Percentiles rank a stretch among this genome's conserved stretches.
phyloP scores from a whole-genome alignment of 92 coral and sea anemone genomes.

The Nematostella vectensis region DNA sequence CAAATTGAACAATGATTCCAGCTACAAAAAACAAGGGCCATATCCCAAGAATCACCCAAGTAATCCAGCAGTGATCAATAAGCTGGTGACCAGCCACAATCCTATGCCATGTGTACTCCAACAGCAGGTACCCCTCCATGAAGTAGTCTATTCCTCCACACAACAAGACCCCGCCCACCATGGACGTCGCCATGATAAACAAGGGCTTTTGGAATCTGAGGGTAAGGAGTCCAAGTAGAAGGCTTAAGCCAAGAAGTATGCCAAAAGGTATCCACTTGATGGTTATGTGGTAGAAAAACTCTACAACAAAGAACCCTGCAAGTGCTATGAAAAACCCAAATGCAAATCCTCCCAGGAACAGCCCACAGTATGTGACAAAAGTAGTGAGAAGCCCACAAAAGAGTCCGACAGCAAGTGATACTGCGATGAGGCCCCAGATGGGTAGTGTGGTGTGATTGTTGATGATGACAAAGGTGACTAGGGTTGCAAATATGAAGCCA shows the following conservation, averaged over 20 bases:
- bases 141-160: slow-evolving; percentile 72
- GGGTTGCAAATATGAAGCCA: slow-evolving; percentile 78
- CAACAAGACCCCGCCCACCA: slow-evolving; percentile 76
- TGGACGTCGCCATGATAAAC: slow-evolving; percentile 63
- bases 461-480: slow-evolving; percentile 75
- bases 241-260: slow-evolving; percentile 64
- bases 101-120: slow-evolving; percentile 62
- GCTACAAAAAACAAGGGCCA: slow-evolving; percentile 74
- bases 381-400: slow-evolving; percentile 85
- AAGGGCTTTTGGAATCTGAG: slow-evolving; percentile 81
- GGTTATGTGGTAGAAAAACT: slow-evolving; percentile 48
- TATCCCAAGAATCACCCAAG: slow-evolving; percentile 69
- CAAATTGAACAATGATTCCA: slow-evolving; percentile 73
- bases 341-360: slow-evolving; percentile 84
- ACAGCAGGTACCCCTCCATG: slow-evolving; percentile 69
- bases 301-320: slow-evolving; percentile 48
- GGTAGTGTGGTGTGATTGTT: slow-evolving; percentile 65
- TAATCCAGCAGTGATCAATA: slow-evolving; percentile 56
- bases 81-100: slow-evolving; percentile 59
- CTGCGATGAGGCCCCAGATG: slow-evolving; percentile 74
- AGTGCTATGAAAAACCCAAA: slow-evolving; percentile 84
- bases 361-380: slow-evolving; percentile 78
- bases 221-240: slow-evolving; percentile 53
- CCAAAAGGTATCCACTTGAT: slow-evolving; percentile 91
- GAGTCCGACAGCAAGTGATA: slow-evolving; percentile 77